Percentiles rank a stretch among this genome's conserved stretches.
These are phyloP conservation scores for Spea bombifrons DNA, from an alignment of 2,113 vertebrate genomes.

Conservation along the genomic window DNA sequence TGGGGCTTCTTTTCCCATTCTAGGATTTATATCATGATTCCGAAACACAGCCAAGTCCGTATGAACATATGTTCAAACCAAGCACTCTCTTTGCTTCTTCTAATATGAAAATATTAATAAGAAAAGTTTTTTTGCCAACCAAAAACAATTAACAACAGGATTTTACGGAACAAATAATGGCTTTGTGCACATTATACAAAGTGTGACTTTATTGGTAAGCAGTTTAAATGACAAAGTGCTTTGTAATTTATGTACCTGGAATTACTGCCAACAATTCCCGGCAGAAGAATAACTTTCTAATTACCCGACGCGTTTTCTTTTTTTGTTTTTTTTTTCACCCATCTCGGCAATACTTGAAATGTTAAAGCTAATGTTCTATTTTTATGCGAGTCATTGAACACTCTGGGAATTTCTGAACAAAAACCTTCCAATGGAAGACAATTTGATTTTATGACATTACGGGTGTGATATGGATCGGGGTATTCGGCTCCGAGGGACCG, in stretches of 20 bases:
- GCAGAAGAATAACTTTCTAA: constrained; percentile 46
- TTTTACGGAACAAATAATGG: constrained; percentile 39
- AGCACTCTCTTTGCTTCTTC: background rate
- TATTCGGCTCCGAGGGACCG: constrained; percentile 7
- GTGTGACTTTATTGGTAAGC: constrained; percentile 43
- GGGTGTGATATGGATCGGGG: constrained; percentile 12
- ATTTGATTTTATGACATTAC: constrained; percentile 28
- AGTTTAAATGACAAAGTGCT: constrained; percentile 40
- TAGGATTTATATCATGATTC: too few relatives aligned
- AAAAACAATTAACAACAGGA: constrained; percentile 32
- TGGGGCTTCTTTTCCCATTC: too few relatives aligned
- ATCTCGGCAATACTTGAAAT: constrained; percentile 41
- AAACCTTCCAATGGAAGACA: constrained; percentile 13
- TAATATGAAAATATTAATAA: background rate
- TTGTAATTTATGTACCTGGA: constrained; percentile 45
- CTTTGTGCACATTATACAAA: constrained; percentile 28
- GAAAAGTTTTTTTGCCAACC: constrained; percentile 8
- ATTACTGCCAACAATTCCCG: constrained; percentile 42
- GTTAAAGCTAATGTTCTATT: constrained; percentile 43
- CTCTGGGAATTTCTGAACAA: constrained; percentile 44
- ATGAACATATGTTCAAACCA: background rate
- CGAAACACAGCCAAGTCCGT: too few relatives aligned
- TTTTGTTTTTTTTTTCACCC: background rate
- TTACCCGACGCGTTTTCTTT: constrained; percentile 35
- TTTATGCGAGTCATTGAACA: constrained; percentile 37